Base-by-base conservation (phyloP, 2,797 vertebrate species). In the Siniperca obscura region DNA sequence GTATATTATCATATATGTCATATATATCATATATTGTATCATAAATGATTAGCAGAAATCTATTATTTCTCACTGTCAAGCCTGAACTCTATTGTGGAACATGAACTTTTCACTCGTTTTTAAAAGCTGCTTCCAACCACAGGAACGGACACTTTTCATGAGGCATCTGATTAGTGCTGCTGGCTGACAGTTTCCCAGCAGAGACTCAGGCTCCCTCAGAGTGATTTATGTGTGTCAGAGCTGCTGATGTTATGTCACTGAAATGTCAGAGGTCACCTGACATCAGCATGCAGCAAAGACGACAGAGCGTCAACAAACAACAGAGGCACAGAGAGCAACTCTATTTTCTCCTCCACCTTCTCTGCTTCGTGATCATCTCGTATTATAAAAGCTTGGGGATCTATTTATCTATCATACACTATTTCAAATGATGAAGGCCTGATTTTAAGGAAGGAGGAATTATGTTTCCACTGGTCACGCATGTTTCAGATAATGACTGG, bases 211-310 rank as follows among this genome's bases (percentile, higher is more conserved):
- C 59, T 40, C 30, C 3, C 30, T 30, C 30, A 30, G 57, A 62
- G 57, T 62, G 34, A 62, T 30, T 22, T 36, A 3, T 38, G 27
- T 60, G 36, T 64, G 48, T 75, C 11, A 19, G 42, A 56, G 62
- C 42, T 27, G 42, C 57, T 22, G 66, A 62, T 34, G 66, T 70
- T 67, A 78, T 55, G 67, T 78, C 76, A 70, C 21, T 6, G 25
- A 36, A 9, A n/a, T 22, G 57, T 64, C 25, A 10, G 59, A 64
- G 59, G 50, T 78, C 68, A 65, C 27, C 38, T 71, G 68, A 55
- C 50, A 12, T 46, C 66, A 27, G 30, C 34, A 10, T 2, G 46
- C 57, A n/a, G 53, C 2, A 17, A 42, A 40, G n/a, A 42, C 3
- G 72, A 56, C 25, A 14, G 50, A 27, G 19, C 14, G 16, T 27